Conservation (phyloP, 2,888 invertebrate genomes). For the Brenthis ino region DNA sequence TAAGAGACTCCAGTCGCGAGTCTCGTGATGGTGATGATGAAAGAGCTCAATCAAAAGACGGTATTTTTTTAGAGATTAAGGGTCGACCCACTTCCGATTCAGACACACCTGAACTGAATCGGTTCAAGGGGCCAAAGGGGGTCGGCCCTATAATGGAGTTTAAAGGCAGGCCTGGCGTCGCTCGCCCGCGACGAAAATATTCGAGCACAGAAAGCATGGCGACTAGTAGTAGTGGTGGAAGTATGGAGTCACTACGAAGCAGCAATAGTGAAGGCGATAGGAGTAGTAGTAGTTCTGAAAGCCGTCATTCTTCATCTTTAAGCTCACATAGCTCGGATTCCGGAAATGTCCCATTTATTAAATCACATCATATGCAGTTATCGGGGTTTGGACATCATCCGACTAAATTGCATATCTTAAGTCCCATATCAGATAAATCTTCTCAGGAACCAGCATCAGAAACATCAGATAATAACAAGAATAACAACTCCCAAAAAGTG, state of each 20-base stretch:
- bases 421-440: slow-evolving; percentile 94
- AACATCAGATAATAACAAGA: slow-evolving; percentile 90
- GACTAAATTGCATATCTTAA: slow-evolving; percentile 91
- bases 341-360: slow-evolving; percentile 83
- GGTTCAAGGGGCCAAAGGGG: slow-evolving; percentile 80
- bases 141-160: slow-evolving; percentile 84
- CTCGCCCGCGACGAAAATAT: slow-evolving; percentile 83
- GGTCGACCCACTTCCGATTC: slow-evolving; percentile 85
- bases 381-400: slow-evolving; percentile 88
- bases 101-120: slow-evolving; percentile 80
- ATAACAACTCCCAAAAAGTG: slow-evolving; percentile 89
- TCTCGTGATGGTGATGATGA: slow-evolving; percentile 86
- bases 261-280: slow-evolving; percentile 94
- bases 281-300: slow-evolving; percentile 92
- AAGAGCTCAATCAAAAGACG: slow-evolving; percentile 86
- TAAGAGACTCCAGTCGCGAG: slow-evolving; percentile 78
- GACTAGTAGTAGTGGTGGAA: slow-evolving; percentile 92
- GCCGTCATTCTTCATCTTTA: slow-evolving; percentile 90
- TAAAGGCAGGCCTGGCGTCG: slow-evolving; percentile 82
- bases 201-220: slow-evolving; percentile 94
- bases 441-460: slow-evolving; percentile 93
- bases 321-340: slow-evolving; percentile 94
- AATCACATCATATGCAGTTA: slow-evolving; percentile 84
- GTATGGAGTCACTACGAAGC: slow-evolving; percentile 93
- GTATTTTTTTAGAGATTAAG: slow-evolving; percentile 88